Evolutionary conservation across 92 coral and sea anemone species (phyloP).

Genomic region (Blastomussa wellsi): DNA sequence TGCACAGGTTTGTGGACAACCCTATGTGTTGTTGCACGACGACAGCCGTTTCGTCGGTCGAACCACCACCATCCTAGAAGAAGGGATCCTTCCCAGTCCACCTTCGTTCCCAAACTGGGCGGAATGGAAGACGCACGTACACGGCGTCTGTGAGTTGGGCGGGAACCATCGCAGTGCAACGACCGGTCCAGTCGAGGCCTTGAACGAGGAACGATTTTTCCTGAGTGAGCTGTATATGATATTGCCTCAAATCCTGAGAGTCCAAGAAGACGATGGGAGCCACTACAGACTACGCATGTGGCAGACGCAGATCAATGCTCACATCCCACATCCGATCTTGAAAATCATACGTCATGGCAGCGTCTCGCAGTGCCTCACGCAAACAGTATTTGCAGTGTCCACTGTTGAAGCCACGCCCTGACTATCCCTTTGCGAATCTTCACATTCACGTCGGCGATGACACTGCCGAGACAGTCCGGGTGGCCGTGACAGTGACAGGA

Average conservation of each 20-base stretch:
- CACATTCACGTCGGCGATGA: neutral
- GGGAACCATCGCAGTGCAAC: neutral
- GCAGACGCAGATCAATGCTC: neutral
- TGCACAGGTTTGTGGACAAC: neutral
- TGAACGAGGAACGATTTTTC: conserved; percentile 15
- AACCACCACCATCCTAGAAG: neutral
- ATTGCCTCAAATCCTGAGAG: neutral
- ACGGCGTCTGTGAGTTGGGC: neutral
- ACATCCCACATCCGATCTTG: neutral
- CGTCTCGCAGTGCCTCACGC: conserved; percentile 1
- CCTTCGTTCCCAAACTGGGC: neutral
- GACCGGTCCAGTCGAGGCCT: conserved; percentile 7
- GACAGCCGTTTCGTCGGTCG: conserved; percentile 10
- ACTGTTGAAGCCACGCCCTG: neutral
- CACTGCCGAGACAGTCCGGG: neutral
- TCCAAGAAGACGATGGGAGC: neutral
- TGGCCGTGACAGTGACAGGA: neutral
- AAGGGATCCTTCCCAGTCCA: neutral
- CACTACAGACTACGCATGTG: neutral
- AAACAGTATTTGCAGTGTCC: conserved; percentile 9
- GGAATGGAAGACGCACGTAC: neutral
- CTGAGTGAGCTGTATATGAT: conserved; percentile 5
- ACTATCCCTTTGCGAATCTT: neutral
- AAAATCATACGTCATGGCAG: neutral
- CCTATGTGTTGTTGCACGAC: neutral